These are phyloP conservation scores for Cygnus atratus DNA, from an alignment of 2,113 vertebrate genomes.

Conservation along the genomic window DNA sequence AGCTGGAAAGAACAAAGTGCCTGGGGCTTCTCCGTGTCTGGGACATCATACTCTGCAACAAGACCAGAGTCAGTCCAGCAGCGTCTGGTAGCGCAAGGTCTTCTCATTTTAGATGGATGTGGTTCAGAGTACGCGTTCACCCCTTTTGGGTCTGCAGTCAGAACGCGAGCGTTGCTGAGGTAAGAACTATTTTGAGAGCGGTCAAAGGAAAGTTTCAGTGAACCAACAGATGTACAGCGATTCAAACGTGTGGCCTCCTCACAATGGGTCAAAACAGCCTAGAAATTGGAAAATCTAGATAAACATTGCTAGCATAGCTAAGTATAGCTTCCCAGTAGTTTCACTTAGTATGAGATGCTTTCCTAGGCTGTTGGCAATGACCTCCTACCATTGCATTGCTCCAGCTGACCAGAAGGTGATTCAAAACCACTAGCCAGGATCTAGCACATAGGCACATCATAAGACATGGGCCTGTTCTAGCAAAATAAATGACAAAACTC, in stretches of 20 bases:
- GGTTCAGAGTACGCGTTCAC: background rate
- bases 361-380: background rate
- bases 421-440: background rate
- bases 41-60: slow-evolving; percentile 68
- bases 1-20: slow-evolving; percentile 36
- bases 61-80: background rate
- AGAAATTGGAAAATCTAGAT: slow-evolving; percentile 24
- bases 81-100: background rate
- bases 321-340: slow-evolving; percentile 26
- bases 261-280: background rate
- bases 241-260: background rate
- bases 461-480: background rate
- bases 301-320: background rate
- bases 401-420: background rate
- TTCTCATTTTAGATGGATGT: background rate
- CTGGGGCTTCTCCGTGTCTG: slow-evolving; percentile 14
- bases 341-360: background rate
- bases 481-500: background rate
- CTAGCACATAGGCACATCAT: fast-evolving
- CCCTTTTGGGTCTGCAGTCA: background rate
- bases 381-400: background rate
- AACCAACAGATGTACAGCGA: slow-evolving; percentile 19
- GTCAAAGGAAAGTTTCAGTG: slow-evolving; percentile 53
- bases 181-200: background rate
- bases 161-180: background rate